Conservation (phyloP, 2,797 vertebrate genomes). For the Melanotaenia boesemani region DNA sequence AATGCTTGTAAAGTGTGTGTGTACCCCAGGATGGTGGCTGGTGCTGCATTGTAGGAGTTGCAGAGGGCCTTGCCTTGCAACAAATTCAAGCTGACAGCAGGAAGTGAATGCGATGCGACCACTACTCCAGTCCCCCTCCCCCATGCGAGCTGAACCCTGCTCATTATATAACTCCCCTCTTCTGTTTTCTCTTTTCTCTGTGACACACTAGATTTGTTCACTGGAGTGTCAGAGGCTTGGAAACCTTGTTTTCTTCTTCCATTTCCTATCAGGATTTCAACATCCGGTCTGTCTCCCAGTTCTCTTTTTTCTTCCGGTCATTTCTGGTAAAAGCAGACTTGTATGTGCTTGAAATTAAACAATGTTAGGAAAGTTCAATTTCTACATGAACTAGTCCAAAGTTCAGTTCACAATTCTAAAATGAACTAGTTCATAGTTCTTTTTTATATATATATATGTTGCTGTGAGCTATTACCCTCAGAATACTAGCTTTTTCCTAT, state of each 20-base stretch:
- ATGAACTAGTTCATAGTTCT: no score
- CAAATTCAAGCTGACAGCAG: slow-evolving; percentile 78
- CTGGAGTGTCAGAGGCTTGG: slow-evolving; percentile 61
- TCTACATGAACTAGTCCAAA: no score
- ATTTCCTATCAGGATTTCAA: background rate
- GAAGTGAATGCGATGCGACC: slow-evolving; percentile 68
- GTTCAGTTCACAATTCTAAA: no score
- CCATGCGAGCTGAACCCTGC: slow-evolving; percentile 57
- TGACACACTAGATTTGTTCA: slow-evolving; percentile 58
- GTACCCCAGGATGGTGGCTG: slow-evolving; percentile 19
- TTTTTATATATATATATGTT: no score
- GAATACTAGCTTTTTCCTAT: no score
- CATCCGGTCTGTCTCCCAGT: slow-evolving; percentile 1
- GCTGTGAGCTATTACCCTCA: no score
- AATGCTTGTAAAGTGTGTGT: slow-evolving; percentile 29
- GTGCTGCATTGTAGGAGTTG: slow-evolving; percentile 62
- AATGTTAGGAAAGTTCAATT: no score
- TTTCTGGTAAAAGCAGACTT: background rate
- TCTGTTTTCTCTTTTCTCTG: slow-evolving; percentile 30
- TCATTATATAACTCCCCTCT: slow-evolving; percentile 71
- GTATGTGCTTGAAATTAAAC: background rate
- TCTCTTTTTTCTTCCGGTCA: background rate
- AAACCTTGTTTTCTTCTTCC: background rate
- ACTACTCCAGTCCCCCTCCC: slow-evolving; percentile 55
- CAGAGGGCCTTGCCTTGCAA: slow-evolving; percentile 65